Percentiles rank a stretch among this genome's conserved stretches.
Conservation (phyloP, 2,888 invertebrate genomes). For the Drosophila pseudotalamancana region DNA sequence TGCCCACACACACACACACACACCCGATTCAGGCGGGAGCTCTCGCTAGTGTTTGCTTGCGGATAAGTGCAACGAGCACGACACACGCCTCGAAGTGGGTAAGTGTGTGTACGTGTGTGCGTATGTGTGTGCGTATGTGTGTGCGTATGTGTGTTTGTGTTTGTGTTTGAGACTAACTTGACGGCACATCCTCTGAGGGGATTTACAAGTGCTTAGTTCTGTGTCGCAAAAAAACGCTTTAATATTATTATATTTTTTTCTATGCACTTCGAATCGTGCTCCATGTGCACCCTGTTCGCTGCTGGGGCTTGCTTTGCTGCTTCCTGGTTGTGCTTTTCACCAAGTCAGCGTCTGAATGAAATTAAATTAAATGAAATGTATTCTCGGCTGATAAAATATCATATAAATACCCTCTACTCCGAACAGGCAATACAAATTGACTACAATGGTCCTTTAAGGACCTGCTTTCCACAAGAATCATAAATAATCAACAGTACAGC, state of each 20-base stretch:
- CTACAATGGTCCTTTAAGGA: conserved; percentile 36
- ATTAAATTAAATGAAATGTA: conserved; percentile 69
- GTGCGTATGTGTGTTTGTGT: conserved; percentile 43
- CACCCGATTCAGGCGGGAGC: conserved; percentile 40
- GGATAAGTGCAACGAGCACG: conserved; percentile 70
- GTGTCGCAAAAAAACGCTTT: conserved; percentile 75
- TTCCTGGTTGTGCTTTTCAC: conserved; percentile 38
- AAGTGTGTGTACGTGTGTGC: not conserved
- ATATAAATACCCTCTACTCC: conserved; percentile 24
- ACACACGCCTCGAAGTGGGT: conserved; percentile 36
- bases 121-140: conserved; percentile 7
- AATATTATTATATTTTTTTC: conserved; percentile 78
- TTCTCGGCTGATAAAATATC: conserved; percentile 24
- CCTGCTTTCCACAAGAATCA: conserved; percentile 49
- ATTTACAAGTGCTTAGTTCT: conserved; percentile 82
- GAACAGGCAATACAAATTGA: conserved; percentile 42
- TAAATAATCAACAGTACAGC: conserved; percentile 53
- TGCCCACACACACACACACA: conserved; percentile 46
- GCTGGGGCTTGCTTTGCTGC: conserved; percentile 19
- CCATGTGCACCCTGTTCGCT: conserved; percentile 7
- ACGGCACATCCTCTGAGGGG: conserved; percentile 81
- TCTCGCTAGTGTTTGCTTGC: conserved; percentile 70
- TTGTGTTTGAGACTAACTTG: conserved; percentile 80
- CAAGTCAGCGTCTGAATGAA: conserved; percentile 38
- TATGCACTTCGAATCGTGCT: conserved; percentile 56